phyloP scores from a whole-genome alignment of 1,140 invertebrate species.

The Bilobella aurantiaca region DNA sequence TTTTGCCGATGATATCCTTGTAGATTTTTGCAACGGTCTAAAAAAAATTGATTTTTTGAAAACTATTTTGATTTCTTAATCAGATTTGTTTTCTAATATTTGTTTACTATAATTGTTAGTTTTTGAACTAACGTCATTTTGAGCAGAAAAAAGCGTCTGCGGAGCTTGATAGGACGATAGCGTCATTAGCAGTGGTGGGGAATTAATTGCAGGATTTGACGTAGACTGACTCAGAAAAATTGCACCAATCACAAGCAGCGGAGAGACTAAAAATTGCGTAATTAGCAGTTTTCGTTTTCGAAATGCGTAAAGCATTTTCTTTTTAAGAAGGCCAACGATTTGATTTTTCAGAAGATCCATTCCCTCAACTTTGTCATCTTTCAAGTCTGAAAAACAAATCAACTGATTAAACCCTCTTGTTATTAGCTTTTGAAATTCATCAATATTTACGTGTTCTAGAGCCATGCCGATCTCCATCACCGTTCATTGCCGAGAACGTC shows the following conservation, averaged over 20 bases:
- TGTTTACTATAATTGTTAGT: background rate
- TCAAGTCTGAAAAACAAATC: constrained; percentile 7
- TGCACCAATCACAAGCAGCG: constrained; percentile 23
- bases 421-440: background rate
- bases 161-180: constrained; percentile 23
- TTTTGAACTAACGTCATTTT: constrained; percentile 3
- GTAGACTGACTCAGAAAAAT: constrained; percentile 17
- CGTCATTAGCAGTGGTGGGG: constrained; percentile 23
- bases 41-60: background rate
- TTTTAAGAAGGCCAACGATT: constrained; percentile 20
- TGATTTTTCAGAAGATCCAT: constrained; percentile 18
- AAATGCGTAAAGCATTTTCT: constrained; percentile 24
- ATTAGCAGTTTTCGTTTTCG: constrained; percentile 20
- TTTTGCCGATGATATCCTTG: background rate
- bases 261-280: constrained; percentile 23
- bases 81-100: background rate
- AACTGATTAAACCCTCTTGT: background rate
- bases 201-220: background rate
- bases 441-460: constrained; percentile 1
- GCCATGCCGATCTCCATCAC: background rate
- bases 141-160: constrained; percentile 16
- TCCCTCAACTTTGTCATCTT: constrained; percentile 7
- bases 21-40: constrained; percentile 1
- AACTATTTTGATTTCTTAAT: background rate
- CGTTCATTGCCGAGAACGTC: background rate